Evolutionary conservation across 2,113 vertebrate species (phyloP), one percentile per base, ranked within the genome.

Genomic region (Notarius lentiginosus): DNA sequence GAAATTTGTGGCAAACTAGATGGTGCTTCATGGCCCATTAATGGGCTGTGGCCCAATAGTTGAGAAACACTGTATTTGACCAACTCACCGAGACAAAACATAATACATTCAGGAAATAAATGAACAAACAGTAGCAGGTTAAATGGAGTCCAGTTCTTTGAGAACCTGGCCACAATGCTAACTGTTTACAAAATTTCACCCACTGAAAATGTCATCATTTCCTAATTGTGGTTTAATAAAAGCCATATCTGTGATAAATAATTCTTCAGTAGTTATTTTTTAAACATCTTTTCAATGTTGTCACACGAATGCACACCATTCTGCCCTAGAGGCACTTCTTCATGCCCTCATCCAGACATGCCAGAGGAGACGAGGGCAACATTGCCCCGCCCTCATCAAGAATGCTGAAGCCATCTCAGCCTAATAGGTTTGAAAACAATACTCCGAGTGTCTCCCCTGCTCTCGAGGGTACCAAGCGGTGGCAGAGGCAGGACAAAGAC

Each of bases 401-500:
- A 68, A 82, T 89, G 60, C 77, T 79, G 79, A 84, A 56, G 60
- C 68, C 47, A 65, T 87, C 68, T 55, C 51, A 20, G 90, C 89
- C 89, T 88, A 87, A 17, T 86, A 89, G 88, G 85, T 86, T 22
- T 30, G n/a, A 8, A 91, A 92, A 96, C 95, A 96, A 97, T 94
- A 88, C 93, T 30, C 84, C 83, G 92, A 91, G 94, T 95, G 95
- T 96, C 90, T 89, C 84, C 0, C 58, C 51, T 34, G 92, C 91
- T 92, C 89, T 89, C 65, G 89, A 90, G 90, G 88, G 94, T 92
- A 90, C 93, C 72, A 91, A 85, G 93, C 93, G 75, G 95, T 90
- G 91, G 92, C 88, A 90, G 82, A 91, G 56, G 86, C 65, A 86
- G 90, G 93, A 98, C 97, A 98, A 98, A 97, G 93, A 92, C 1